Base-by-base conservation (phyloP, 2,797 vertebrate species). In the Rhinogobio ventralis region DNA sequence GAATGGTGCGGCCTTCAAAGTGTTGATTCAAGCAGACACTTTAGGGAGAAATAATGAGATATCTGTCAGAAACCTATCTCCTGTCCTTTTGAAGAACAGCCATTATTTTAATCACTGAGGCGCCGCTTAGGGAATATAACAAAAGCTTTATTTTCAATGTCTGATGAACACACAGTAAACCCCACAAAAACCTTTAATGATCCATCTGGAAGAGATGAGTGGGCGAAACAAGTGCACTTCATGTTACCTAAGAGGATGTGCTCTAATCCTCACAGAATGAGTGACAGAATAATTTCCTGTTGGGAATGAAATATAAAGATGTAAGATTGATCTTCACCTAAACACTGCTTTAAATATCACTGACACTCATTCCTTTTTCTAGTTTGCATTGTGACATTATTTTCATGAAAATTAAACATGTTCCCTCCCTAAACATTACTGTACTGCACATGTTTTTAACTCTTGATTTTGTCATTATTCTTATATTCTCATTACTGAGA, bases 31-130 rank as follows among this genome's bases (percentile, higher is more conserved):
- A 25, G 74, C 51, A 15, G 55, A 62, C 39, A 78, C 36, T 78
- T 45, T 10, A 62, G 51, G 36, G 30, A 62, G 51, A 46, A 45
- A 78, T 78, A 78, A 78, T 78, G 75, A 78, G 75, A 78, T 42
- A 62, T 78, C 75, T 42, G 19, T 76, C 74, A 53, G 72, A 53
- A 33, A 74, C 72, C 46, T 17, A 25, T 76, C 74, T 25, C n/a
- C 51, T 14, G 6, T 39, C 73, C 51, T 57, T 76, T 10, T 57
- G 73, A 55, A 57, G 51, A 76, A 17, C 51, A 39, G 73, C 3
- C 73, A 76, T 39, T 57, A 57, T 76, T 78, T 62, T 19, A 45
- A 78, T 78, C 9, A 25, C 55, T 20, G 15, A 78, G 53, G 51
- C 33, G 14, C 8, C 14, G 14, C 74, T 60, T 17, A 10, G 33